Evolutionary conservation across 2,113 vertebrate genomes (phyloP), one percentile per base, ranked within the genome.

Genomic region (Corythaixoides concolor): DNA sequence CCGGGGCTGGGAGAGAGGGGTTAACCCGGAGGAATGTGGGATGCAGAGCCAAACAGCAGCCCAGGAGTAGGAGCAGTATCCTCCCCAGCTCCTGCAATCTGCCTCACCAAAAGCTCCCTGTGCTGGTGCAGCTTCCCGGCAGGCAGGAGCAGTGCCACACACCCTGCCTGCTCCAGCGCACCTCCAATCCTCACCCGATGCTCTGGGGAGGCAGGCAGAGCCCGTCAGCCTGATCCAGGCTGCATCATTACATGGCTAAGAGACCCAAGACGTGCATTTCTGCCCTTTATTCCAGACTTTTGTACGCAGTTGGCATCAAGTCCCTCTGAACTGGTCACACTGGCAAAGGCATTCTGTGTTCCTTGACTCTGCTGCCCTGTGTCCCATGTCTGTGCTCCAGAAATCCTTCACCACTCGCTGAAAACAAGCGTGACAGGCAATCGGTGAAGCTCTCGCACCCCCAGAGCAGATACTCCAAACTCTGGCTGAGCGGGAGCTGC

Each of bases 21-120:
- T 91, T 87, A 85, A 85, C 41, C 50, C 49, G 30, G 74, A 85
- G 78, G 87, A 94, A 93, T 35, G 85, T 27, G 41, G 63, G 85
- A 6, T 37, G n/a, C 67, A 30, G 75, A 88, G 95, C 94, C 94
- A 85, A 87, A 47, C 27, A 50, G 89, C 81, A 58, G 21, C 30
- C 13, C 15, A 30, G 84, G 56, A 86, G 67, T 3, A 90, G 23
- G 55, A 59, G 60, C 64, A 56, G 76, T 79, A 35, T 62, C 90
- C 83, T 95, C 39, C 74, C 27, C 4, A 27, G 85, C 78, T 68
- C 69, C 85, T 55, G 78, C 59, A 22, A 75, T 85, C 85, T 88
- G 94, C 92, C 85, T 30, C 2, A 52, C 68, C 74, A 63, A 49
- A 60, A 92, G 80, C 86, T 84, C n/a, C 70, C 55, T 22, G 67